Evolutionary conservation across 2,888 invertebrate genomes (phyloP).

Genomic region (Emmelina monodactyla): DNA sequence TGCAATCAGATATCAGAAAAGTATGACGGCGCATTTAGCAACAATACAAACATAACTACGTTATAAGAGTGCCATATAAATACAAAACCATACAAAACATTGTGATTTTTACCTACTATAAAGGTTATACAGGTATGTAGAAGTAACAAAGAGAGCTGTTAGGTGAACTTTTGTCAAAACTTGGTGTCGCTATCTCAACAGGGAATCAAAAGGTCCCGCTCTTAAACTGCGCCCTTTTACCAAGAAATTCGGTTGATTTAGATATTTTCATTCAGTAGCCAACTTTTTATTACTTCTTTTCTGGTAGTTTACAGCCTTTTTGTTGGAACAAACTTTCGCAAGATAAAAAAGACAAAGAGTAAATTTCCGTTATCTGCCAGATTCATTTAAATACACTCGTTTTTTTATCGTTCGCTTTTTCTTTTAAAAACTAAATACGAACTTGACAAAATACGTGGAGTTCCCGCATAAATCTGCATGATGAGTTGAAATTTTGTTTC

Average conservation of each 20-base stretch:
- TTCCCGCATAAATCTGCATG: constrained; percentile 1
- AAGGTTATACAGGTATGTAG: too few species aligned
- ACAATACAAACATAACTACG: too few species aligned
- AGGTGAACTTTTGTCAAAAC: too few species aligned
- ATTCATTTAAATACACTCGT: constrained; percentile 52
- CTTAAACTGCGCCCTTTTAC: too few species aligned
- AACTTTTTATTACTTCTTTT: constrained; percentile 47
- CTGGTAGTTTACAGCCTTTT: constrained; percentile 30
- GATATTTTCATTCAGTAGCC: constrained; percentile 52
- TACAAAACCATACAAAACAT: too few species aligned
- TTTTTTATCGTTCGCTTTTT: constrained; percentile 21
- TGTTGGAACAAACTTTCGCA: constrained; percentile 27
- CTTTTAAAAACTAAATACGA: not conserved
- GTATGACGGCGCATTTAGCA: too few species aligned
- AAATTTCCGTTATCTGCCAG: constrained; percentile 29
- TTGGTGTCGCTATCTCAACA: too few species aligned
- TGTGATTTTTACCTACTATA: too few species aligned
- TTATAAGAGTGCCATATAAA: too few species aligned
- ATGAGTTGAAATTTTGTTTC: constrained; percentile 8
- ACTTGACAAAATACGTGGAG: constrained; percentile 1
- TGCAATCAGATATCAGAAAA: too few species aligned
- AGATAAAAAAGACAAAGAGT: constrained; percentile 27
- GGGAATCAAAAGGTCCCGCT: too few species aligned
- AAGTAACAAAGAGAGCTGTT: too few species aligned
- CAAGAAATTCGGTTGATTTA: constrained; percentile 36